phyloP scores from a whole-genome alignment of 2,113 vertebrate genomes.

The Oophaga pumilio region DNA sequence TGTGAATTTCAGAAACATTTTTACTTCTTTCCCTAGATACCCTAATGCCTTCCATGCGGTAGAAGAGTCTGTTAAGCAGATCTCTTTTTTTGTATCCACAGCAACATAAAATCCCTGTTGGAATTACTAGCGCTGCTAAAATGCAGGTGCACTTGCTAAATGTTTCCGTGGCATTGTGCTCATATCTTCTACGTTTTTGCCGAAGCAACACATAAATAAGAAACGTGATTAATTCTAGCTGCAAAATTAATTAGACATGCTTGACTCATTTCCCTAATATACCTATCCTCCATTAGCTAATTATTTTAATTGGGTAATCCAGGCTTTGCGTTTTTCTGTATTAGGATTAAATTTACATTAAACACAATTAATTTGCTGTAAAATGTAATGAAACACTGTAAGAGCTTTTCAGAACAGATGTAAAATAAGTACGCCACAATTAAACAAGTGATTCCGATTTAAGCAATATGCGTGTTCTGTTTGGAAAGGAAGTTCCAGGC shows the following conservation, averaged over 20 bases:
- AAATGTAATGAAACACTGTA: not conserved
- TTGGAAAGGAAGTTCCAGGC: too few species aligned
- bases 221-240: slow-evolving; percentile 14
- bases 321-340: slow-evolving; percentile 32
- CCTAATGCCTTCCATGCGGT: slow-evolving; percentile 76
- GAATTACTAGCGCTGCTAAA: slow-evolving; percentile 71
- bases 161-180: slow-evolving; percentile 55
- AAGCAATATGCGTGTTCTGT: not conserved
- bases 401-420: not conserved
- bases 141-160: slow-evolving; percentile 75
- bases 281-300: not conserved
- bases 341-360: slow-evolving; percentile 14
- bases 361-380: not conserved
- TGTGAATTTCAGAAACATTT: slow-evolving; percentile 73
- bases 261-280: slow-evolving; percentile 12
- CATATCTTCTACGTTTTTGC: not conserved
- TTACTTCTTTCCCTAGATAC: slow-evolving; percentile 84
- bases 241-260: slow-evolving; percentile 3
- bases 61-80: slow-evolving; percentile 73
- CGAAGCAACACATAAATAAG: slow-evolving; percentile 22
- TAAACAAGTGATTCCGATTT: not conserved
- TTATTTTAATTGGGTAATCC: slow-evolving; percentile 43
- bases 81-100: slow-evolving; percentile 78
- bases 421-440: not conserved
- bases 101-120: slow-evolving; percentile 81